A percentile compares a stretch with the other conserved stretches of the same genome.
Conservation (phyloP, 2,113 vertebrate genomes). For the Hemichromis elongatus region DNA sequence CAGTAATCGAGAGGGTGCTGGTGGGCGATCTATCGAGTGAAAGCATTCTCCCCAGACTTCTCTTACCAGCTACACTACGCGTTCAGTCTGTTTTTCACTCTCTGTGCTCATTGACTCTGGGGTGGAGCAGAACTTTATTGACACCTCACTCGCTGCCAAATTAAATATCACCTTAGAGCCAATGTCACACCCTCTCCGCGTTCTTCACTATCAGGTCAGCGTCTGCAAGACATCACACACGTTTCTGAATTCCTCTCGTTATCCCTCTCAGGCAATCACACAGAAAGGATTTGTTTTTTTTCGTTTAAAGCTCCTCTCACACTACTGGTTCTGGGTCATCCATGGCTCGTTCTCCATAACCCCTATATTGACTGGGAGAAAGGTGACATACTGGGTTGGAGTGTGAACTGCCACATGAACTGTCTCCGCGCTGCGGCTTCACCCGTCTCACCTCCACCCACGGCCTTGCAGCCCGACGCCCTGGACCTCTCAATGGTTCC, state of each 20-base stretch:
- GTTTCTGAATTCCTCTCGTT: background rate
- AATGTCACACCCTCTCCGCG: background rate
- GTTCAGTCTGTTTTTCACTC: background rate
- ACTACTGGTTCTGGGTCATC: no score
- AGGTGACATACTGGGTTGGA: no score
- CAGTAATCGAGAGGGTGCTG: no score
- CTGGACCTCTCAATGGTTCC: rapidly evolving
- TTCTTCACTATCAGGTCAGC: background rate
- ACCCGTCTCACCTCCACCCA: background rate
- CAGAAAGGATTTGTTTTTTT: rapidly evolving
- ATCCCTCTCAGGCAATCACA: background rate
- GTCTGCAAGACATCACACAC: background rate
- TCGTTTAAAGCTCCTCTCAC: background rate
- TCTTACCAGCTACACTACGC: no score
- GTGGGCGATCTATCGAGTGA: no score
- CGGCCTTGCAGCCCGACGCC: rapidly evolving
- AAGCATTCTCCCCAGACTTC: no score
- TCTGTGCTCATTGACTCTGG: background rate
- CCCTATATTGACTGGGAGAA: no score
- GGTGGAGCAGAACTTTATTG: background rate
- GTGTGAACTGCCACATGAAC: no score
- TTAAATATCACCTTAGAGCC: background rate
- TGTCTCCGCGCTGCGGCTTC: no score
- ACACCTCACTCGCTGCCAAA: rapidly evolving
- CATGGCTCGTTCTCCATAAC: no score